Percentiles rank a stretch among this genome's conserved stretches.
These are phyloP conservation scores for Pelecanus crispus DNA, from an alignment of 2,113 vertebrate species.

Conservation along the genomic window DNA sequence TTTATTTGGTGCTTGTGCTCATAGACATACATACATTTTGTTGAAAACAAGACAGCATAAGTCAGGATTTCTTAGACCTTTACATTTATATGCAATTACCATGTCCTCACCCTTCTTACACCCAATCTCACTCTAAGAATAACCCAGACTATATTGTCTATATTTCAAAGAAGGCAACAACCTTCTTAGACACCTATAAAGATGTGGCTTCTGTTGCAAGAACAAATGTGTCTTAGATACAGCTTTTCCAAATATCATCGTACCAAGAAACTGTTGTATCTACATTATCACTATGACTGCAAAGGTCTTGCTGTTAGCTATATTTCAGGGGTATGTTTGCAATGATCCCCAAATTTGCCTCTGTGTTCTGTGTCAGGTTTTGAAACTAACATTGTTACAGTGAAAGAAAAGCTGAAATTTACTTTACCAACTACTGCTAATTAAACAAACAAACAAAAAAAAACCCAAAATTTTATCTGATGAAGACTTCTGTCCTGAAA, in stretches of 20 bases:
- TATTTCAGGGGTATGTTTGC: background rate
- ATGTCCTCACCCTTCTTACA: background rate
- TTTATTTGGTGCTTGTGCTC: background rate
- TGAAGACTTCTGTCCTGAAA: background rate
- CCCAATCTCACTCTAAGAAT: background rate
- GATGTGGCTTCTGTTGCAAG: background rate
- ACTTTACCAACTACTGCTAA: background rate
- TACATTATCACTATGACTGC: background rate
- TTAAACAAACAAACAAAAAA: background rate
- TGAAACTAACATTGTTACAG: background rate
- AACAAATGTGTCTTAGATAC: background rate
- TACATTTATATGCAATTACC: background rate
- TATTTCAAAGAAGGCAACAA: background rate
- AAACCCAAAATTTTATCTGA: background rate
- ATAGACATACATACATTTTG: background rate
- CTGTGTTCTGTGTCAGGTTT: background rate
- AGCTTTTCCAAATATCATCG: background rate
- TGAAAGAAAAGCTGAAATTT: background rate
- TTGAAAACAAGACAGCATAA: background rate
- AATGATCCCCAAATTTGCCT: background rate
- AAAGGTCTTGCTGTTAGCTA: background rate
- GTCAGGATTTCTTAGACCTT: background rate
- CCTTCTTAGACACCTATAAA: background rate
- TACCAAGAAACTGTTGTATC: background rate
- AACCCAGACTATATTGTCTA: background rate